A percentile compares a stretch with the other conserved stretches of the same genome.
Conservation (phyloP, 2,113 vertebrate species). For the Trogon melanurus region DNA sequence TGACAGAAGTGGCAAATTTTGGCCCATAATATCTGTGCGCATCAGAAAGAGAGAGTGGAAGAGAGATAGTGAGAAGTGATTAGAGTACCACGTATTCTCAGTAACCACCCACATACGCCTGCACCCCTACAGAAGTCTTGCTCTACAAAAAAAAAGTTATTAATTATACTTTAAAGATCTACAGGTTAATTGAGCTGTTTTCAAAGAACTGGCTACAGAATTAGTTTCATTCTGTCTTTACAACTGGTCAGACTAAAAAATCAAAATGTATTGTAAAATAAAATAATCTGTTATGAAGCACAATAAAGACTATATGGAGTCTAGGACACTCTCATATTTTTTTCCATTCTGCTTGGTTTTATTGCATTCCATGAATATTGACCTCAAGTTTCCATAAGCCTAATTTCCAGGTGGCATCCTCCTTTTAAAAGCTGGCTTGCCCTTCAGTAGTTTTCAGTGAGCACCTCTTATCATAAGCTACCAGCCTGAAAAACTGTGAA, state of each 20-base stretch:
- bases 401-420: background rate
- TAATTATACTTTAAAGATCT: constrained; percentile 18
- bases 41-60: constrained; percentile 30
- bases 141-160: background rate
- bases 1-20: constrained; percentile 24
- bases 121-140: background rate
- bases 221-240: background rate
- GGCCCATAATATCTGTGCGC: background rate
- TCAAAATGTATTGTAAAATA: background rate
- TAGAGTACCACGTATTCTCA: constrained; percentile 22
- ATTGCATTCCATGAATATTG: constrained; percentile 1
- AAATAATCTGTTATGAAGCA: background rate
- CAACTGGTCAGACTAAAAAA: background rate
- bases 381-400: background rate
- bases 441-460: background rate
- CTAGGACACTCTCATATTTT: background rate
- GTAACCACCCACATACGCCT: constrained; percentile 6
- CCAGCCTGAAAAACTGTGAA: background rate
- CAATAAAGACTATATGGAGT: background rate
- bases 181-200: background rate
- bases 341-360: background rate
- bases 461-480: background rate
- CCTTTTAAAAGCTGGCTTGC: background rate
- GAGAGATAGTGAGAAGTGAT: background rate
- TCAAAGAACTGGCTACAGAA: background rate